Evolutionary conservation across 1,140 invertebrate species (phyloP).

Genomic region (Cotesia vestalis): DNA sequence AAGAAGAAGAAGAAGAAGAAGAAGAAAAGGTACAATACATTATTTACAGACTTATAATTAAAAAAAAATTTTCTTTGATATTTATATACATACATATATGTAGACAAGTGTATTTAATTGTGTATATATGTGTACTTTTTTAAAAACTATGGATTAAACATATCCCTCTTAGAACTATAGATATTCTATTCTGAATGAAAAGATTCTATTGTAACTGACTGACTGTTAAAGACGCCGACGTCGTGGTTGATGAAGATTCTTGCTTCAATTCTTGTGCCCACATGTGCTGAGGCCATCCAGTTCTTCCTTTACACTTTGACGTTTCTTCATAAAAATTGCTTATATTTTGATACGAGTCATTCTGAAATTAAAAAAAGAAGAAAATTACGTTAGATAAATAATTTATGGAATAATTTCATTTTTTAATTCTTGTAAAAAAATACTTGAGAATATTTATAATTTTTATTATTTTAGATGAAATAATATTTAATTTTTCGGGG

Average conservation of each 20-base stretch:
- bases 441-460: neutral
- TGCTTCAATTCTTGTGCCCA: slow-evolving; percentile 90
- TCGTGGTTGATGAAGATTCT: slow-evolving; percentile 64
- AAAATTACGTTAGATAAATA: neutral
- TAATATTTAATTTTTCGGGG: too few species aligned
- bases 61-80: too few species aligned
- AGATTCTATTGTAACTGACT: slow-evolving; percentile 37
- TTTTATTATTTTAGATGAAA: too few species aligned
- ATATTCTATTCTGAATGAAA: slow-evolving; percentile 46
- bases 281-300: slow-evolving; percentile 94
- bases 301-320: slow-evolving; percentile 78
- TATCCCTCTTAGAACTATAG: slow-evolving; percentile 9
- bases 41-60: neutral
- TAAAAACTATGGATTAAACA: slow-evolving; percentile 6
- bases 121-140: neutral
- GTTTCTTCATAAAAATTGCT: slow-evolving; percentile 53
- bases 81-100: neutral
- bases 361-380: slow-evolving; percentile 49
- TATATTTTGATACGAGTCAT: slow-evolving; percentile 49
- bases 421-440: too few species aligned
- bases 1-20: neutral
- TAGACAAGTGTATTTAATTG: neutral
- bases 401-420: too few species aligned
- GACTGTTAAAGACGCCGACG: slow-evolving; percentile 36
- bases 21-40: neutral